Evolutionary conservation across 2,113 vertebrate genomes (phyloP).

Genomic region (Daboia siamensis): DNA sequence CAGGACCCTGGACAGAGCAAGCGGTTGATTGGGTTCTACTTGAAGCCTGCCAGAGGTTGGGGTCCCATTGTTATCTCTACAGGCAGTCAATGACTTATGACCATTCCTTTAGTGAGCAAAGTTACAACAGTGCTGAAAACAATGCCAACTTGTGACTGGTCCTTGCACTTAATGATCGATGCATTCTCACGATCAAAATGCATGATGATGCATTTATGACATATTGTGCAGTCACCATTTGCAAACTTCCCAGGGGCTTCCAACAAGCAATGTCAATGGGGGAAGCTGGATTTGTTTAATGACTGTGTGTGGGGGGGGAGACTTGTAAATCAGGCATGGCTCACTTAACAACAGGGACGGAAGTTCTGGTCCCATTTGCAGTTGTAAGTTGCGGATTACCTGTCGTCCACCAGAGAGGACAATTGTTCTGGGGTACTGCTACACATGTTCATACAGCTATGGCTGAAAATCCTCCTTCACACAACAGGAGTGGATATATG

Average conservation of each 20-base stretch:
- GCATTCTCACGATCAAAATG: background rate
- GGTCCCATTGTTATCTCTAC: background rate
- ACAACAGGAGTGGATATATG: background rate
- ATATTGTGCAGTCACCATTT: background rate
- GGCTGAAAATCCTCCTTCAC: background rate
- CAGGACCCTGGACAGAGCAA: constrained; percentile 6
- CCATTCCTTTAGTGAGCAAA: background rate
- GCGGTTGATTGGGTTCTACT: background rate
- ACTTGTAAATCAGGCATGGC: background rate
- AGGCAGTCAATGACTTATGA: background rate
- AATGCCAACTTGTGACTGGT: background rate
- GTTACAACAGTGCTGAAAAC: background rate
- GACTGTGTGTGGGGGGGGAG: background rate
- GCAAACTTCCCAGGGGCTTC: background rate
- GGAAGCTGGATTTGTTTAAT: background rate
- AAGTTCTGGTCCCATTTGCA: background rate
- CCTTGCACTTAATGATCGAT: background rate
- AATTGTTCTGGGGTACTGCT: background rate
- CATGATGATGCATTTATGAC: background rate
- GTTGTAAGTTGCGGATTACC: background rate
- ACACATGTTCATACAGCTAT: background rate
- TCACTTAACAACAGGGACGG: background rate
- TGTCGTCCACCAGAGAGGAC: background rate
- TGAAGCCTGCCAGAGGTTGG: background rate
- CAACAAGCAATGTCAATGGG: background rate